Percentiles rank a stretch among this genome's conserved stretches.
Conservation (phyloP, 2,113 vertebrate genomes). For the Bostrychus sinensis region DNA sequence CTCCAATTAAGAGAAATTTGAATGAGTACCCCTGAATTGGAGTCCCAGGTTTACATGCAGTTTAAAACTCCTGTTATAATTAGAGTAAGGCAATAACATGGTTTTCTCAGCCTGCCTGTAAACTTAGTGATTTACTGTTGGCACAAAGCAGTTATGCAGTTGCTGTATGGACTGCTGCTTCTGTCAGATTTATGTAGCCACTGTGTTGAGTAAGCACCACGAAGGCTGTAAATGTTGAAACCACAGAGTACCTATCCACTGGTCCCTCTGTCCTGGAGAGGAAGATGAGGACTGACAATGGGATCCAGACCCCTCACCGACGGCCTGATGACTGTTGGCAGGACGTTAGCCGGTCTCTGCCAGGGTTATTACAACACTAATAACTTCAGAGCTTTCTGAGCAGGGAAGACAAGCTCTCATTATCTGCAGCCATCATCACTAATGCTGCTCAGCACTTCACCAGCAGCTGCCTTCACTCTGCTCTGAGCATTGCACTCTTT, state of each 20-base stretch:
- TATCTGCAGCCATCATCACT: slow-evolving; percentile 27
- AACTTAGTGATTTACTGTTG: neutral
- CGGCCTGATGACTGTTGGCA: slow-evolving; percentile 25
- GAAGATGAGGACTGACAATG: neutral
- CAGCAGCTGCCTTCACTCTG: neutral
- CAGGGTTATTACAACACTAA: slow-evolving; percentile 48
- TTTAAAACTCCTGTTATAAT: no score
- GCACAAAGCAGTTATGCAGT: neutral
- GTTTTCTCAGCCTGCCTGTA: no score
- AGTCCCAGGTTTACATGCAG: no score
- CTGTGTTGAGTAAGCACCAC: slow-evolving; percentile 2
- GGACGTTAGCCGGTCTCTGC: slow-evolving; percentile 5
- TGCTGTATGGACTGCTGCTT: neutral
- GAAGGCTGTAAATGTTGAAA: slow-evolving; percentile 1
- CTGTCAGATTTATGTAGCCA: neutral
- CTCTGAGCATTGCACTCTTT: neutral
- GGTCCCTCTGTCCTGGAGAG: neutral
- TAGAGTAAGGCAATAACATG: no score
- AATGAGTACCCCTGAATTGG: no score
- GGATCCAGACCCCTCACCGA: slow-evolving; percentile 3
- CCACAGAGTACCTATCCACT: neutral
- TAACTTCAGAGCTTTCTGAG: slow-evolving; percentile 33
- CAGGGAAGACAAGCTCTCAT: slow-evolving; percentile 16
- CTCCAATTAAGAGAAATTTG: no score
- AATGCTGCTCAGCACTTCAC: slow-evolving; percentile 7